Percentiles rank a stretch among this genome's conserved stretches.
These are phyloP conservation scores for Tineola bisselliella DNA, from an alignment of 2,888 invertebrate genomes.

Conservation along the genomic window DNA sequence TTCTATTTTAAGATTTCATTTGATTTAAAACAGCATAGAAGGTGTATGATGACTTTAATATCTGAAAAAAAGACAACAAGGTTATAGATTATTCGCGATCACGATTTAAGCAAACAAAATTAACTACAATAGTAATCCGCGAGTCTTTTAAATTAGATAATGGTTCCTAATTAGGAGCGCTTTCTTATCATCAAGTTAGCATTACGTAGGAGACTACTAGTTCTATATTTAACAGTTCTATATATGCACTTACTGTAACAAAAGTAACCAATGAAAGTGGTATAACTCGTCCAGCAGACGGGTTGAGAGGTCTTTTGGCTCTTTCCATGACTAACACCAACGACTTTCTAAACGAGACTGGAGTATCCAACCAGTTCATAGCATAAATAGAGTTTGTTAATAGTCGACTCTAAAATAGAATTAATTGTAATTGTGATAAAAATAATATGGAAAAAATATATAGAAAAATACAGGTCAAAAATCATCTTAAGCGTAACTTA, in stretches of 20 bases:
- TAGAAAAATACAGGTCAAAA: too few relatives aligned
- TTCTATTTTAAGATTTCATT: conserved; percentile 21
- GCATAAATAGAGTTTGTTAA: conserved; percentile 46
- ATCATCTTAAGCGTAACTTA: too few relatives aligned
- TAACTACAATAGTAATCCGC: too few relatives aligned
- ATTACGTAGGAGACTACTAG: neutral
- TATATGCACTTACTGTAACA: conserved; percentile 37
- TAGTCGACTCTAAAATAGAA: neutral
- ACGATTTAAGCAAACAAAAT: too few relatives aligned
- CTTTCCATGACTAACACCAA: conserved; percentile 55
- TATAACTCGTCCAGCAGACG: conserved; percentile 55
- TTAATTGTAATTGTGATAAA: neutral
- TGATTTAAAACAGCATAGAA: conserved; percentile 56
- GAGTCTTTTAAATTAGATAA: too few relatives aligned
- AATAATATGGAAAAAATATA: too few relatives aligned
- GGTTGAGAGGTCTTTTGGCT: conserved; percentile 51
- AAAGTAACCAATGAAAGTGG: conserved; percentile 62
- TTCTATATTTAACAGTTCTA: too few relatives aligned
- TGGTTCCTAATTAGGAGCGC: too few relatives aligned
- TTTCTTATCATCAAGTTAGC: neutral
- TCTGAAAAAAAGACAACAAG: conserved; percentile 32
- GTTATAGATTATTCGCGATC: too few relatives aligned
- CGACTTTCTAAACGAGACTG: conserved; percentile 29
- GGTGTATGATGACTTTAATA: conserved; percentile 52
- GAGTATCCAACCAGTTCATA: conserved; percentile 37